Evolutionary conservation across 2,113 vertebrate genomes (phyloP).

Genomic region (Cyphomyrus discorhynchus): DNA sequence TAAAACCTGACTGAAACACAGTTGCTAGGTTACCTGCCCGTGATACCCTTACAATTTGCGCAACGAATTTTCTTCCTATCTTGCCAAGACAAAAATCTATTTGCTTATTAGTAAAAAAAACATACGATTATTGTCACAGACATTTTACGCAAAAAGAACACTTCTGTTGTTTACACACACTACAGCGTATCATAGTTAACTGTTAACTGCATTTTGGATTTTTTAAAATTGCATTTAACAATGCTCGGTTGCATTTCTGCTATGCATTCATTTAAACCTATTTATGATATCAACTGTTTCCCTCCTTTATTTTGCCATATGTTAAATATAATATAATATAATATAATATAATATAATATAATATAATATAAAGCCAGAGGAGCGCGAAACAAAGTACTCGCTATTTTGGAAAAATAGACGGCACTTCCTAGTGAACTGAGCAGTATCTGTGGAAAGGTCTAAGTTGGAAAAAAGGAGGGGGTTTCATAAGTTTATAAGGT

Average conservation of each 20-base stretch:
- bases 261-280: not conserved
- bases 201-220: not conserved
- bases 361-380: not conserved
- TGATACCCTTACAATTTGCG: not conserved
- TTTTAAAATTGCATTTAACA: not conserved
- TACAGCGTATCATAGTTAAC: not conserved
- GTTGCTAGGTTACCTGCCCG: not conserved
- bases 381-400: not conserved
- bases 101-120: not conserved
- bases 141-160: not conserved
- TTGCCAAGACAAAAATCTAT: not conserved
- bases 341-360: not conserved
- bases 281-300: not conserved
- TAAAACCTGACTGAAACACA: not conserved
- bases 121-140: not conserved
- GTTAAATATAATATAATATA: not conserved
- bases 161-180: not conserved
- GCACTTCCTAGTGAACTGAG: not conserved
- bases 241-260: not conserved
- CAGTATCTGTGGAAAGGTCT: not conserved
- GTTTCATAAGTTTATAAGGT: not conserved
- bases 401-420: not conserved
- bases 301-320: not conserved
- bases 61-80: not conserved
- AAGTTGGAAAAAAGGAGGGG: not conserved